phyloP scores from a whole-genome alignment of 2,888 invertebrate species.

The Drosophila histrio region DNA sequence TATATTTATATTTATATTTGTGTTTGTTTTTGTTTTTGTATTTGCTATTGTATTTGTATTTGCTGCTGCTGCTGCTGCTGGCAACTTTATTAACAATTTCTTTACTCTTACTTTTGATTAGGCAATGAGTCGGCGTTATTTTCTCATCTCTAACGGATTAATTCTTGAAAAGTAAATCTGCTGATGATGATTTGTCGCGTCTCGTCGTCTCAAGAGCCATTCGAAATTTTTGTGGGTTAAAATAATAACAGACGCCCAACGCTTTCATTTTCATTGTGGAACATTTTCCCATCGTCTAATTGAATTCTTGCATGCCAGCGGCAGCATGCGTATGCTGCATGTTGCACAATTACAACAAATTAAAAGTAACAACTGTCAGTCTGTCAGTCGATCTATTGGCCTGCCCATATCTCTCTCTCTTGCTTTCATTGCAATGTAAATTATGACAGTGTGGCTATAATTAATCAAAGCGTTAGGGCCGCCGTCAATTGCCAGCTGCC shows the following conservation, averaged over 20 bases:
- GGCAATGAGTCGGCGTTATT: constrained; percentile 64
- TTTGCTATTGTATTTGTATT: constrained; percentile 9
- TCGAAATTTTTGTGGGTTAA: constrained; percentile 58
- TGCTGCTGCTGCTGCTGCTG: constrained; percentile 22
- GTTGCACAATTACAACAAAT: constrained; percentile 56
- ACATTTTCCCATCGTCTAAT: constrained; percentile 44
- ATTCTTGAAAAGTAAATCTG: constrained; percentile 78
- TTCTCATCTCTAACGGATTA: constrained; percentile 53
- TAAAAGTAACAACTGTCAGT: constrained; percentile 47
- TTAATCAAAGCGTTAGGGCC: constrained; percentile 79
- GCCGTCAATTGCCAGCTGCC: constrained; percentile 46
- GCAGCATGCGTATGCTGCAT: constrained; percentile 23
- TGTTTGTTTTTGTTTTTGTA: constrained; percentile 12
- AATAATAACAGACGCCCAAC: constrained; percentile 42
- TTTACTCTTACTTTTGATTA: constrained; percentile 80
- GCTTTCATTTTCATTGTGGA: constrained; percentile 76
- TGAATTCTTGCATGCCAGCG: constrained; percentile 66
- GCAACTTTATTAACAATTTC: constrained; percentile 55
- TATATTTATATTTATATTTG: constrained; percentile 25
- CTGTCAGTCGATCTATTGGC: constrained; percentile 11
- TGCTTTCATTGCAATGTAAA: constrained; percentile 61
- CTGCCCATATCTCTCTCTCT: constrained; percentile 4
- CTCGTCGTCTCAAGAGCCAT: constrained; percentile 30
- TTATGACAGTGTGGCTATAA: constrained; percentile 77
- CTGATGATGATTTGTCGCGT: constrained; percentile 73